Percentiles rank a stretch among this genome's conserved stretches.
phyloP scores from a whole-genome alignment of 30 jellyfish, hydroid and myxozoan species.

The Chrysaora quinquecirrha region DNA sequence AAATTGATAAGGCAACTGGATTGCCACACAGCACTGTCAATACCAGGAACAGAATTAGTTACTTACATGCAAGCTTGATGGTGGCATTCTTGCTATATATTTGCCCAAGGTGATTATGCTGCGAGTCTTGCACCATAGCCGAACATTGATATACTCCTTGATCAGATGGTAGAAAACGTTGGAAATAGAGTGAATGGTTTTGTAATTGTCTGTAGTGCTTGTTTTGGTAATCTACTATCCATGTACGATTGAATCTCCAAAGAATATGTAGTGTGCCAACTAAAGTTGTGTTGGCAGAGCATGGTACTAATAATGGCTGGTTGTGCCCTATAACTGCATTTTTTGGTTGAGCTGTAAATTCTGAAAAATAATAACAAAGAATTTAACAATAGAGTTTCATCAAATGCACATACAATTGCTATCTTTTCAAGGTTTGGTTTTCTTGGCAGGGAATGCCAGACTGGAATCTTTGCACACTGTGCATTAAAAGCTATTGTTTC shows the following conservation, averaged over 20 bases:
- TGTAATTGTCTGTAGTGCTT: slow-evolving; percentile 60
- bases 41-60: neutral
- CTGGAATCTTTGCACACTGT: too few species aligned
- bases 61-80: slow-evolving; percentile 72
- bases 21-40: too few species aligned
- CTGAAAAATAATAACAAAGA: slow-evolving; percentile 8
- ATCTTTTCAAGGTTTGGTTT: neutral
- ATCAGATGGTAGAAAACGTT: slow-evolving; percentile 49
- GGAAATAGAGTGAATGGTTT: slow-evolving; percentile 67
- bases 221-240: slow-evolving; percentile 59
- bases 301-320: slow-evolving; percentile 42
- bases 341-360: slow-evolving; percentile 38
- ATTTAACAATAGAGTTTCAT: neutral
- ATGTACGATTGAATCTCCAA: slow-evolving; percentile 62
- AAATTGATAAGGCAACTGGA: too few species aligned
- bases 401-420: neutral
- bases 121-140: slow-evolving; percentile 36
- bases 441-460: neutral
- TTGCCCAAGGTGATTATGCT: slow-evolving; percentile 52
- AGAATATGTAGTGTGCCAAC: slow-evolving; percentile 49
- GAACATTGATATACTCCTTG: slow-evolving; percentile 80
- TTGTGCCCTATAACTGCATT: slow-evolving; percentile 37
- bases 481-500: too few species aligned
- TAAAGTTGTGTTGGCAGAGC: slow-evolving; percentile 64
- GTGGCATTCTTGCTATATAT: slow-evolving; percentile 67